A percentile compares a stretch with the other conserved stretches of the same genome.
Evolutionary conservation across 2,888 invertebrate genomes (phyloP).

Genomic region (Cenopis cana): DNA sequence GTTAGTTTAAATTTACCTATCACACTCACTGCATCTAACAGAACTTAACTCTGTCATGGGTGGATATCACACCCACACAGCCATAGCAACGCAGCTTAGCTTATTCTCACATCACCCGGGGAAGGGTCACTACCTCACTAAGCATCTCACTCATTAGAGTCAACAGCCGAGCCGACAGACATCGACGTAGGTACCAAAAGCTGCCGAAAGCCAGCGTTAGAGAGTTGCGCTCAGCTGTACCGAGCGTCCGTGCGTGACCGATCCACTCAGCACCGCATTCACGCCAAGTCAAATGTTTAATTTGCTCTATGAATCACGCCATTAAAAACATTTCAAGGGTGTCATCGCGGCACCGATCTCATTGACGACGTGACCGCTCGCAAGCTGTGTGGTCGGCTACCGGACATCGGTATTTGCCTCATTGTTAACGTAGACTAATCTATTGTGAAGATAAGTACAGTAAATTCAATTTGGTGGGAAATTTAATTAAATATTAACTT

Average conservation of each 20-base stretch:
- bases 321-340: slow-evolving; percentile 85
- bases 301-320: slow-evolving; percentile 85
- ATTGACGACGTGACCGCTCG: slow-evolving; percentile 79
- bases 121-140: too few relatives aligned
- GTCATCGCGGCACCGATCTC: slow-evolving; percentile 81
- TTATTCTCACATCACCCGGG: too few relatives aligned
- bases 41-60: too few relatives aligned
- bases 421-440: slow-evolving; percentile 60
- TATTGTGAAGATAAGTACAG: slow-evolving; percentile 64
- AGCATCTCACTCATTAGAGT: too few relatives aligned
- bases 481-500: slow-evolving; percentile 54
- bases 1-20: too few relatives aligned
- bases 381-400: slow-evolving; percentile 73
- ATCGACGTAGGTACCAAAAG: not conserved
- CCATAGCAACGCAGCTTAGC: too few relatives aligned
- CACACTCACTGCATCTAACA: too few relatives aligned
- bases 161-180: too few relatives aligned
- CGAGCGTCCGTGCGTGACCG: slow-evolving; percentile 80
- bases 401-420: slow-evolving; percentile 61
- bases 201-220: not conserved
- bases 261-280: slow-evolving; percentile 83
- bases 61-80: too few relatives aligned
- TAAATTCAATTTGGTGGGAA: slow-evolving; percentile 73
- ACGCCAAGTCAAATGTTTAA: slow-evolving; percentile 85
- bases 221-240: slow-evolving; percentile 37